Conservation (phyloP, 2,113 vertebrate species). For the Xiphorhynchus elegans region DNA sequence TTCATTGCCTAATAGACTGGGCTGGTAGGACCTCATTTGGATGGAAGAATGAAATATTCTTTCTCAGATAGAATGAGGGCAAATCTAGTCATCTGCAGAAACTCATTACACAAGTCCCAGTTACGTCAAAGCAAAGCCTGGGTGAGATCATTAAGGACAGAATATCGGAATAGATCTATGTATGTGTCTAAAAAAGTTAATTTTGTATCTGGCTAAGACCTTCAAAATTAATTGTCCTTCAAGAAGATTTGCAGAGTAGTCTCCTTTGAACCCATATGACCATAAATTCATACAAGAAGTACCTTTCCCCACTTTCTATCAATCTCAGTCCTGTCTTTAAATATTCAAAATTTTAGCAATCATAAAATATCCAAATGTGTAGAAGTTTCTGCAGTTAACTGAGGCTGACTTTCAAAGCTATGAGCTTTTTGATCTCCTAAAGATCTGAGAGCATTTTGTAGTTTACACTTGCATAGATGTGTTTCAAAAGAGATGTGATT, state of each 20-base stretch:
- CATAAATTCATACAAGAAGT: background rate
- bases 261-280: background rate
- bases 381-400: slow-evolving; percentile 39
- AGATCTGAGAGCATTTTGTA: slow-evolving; percentile 63
- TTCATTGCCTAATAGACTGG: background rate
- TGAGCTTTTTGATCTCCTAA: slow-evolving; percentile 47
- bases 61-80: slow-evolving; percentile 2
- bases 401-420: slow-evolving; percentile 44
- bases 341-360: slow-evolving; percentile 56
- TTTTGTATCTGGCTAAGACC: background rate
- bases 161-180: background rate
- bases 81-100: background rate
- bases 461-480: slow-evolving; percentile 27
- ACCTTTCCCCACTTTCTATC: background rate
- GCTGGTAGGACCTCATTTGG: background rate
- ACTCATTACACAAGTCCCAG: background rate
- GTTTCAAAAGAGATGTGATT: slow-evolving; percentile 39
- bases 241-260: background rate
- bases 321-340: slow-evolving; percentile 25
- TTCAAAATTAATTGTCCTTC: background rate
- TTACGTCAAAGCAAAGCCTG: background rate
- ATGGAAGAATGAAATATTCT: background rate
- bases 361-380: slow-evolving; percentile 57
- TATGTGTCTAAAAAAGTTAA: background rate
- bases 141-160: background rate